These are phyloP conservation scores for Molossus molossus DNA, from an alignment of 2,797 vertebrate species.

Conservation along the genomic window DNA sequence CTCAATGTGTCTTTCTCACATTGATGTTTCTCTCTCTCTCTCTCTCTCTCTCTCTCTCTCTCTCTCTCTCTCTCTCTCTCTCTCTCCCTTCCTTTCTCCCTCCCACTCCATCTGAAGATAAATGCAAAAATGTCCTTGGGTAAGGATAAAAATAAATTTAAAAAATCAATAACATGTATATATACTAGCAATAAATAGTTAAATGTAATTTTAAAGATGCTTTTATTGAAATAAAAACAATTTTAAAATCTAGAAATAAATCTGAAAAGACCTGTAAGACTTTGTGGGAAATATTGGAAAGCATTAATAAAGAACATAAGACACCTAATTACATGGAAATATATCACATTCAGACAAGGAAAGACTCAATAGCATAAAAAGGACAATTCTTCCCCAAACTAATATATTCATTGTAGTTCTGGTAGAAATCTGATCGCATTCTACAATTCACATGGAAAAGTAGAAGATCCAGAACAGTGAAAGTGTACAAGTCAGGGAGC, in stretches of 20 bases:
- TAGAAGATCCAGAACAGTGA: background rate
- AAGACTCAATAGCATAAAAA: slow-evolving; percentile 15
- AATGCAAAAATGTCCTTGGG: too few species aligned
- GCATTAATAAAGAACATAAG: background rate
- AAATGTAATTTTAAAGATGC: slow-evolving; percentile 25
- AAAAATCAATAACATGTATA: background rate
- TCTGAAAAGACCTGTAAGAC: background rate
- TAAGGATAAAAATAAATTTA: too few species aligned
- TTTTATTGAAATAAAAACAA: slow-evolving; percentile 3
- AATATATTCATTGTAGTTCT: slow-evolving; percentile 41
- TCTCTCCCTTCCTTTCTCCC: too few species aligned
- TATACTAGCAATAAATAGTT: background rate
- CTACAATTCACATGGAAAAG: background rate
- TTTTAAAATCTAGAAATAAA: slow-evolving; percentile 27
- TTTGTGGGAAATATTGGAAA: slow-evolving; percentile 23
- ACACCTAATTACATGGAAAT: background rate
- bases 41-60: too few species aligned
- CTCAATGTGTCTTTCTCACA: too few species aligned
- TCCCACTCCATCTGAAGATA: too few species aligned
- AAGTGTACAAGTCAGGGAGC: background rate
- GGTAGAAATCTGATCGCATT: slow-evolving; percentile 17
- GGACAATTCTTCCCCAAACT: background rate
- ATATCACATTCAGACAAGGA: background rate
- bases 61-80: too few species aligned
- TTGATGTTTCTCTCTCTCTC: too few species aligned